Base-by-base conservation (phyloP, 2,888 invertebrate species). In the Metalampra italica region DNA sequence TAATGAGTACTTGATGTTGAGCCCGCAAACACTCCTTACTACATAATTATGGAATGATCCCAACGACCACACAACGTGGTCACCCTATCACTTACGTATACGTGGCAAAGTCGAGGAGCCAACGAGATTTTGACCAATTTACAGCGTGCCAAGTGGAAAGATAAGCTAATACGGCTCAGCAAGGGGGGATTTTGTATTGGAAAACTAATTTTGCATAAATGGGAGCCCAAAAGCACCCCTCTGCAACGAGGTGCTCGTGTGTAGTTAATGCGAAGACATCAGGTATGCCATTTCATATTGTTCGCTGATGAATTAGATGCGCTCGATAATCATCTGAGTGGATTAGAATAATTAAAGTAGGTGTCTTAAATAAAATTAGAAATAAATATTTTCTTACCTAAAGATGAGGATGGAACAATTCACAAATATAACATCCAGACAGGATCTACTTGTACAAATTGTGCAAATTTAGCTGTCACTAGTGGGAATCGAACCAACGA, bases 81-180 rank as follows among this genome's bases (percentile, higher is more conserved):
- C 63, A 73, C 72, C 74, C 69, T 72, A 79, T 60, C 60, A 62
- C 71, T 78, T 73, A 78, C 68, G 70, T 72, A 75, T 78, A 82
- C 78, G 75, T 75, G 71, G 72, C 68, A 72, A 74, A 84, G 77
- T 83, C 78, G 72, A 78, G 83, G 71, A 84, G 79, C 75, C 76
- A 82, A 72, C 72, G 81, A 86, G 88, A 88, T 89, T 88, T 87
- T 89, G 89, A 89, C 89, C 89, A 89, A 89, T 86, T 87, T 89
- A 88, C 82, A 78, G 80, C 79, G 89, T 88, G 89, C 89, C 86
- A 87, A 85, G 80, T 83, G 82, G 80, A 87, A 88, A 89, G 89
- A 89, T 89, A 89, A 87, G 88, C 84, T 84, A 86, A 88, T 86
- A 76, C 80, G 68, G 70, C 69, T 78, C 66, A 75, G 66, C 59